Evolutionary conservation across 2,113 vertebrate species (phyloP).

Genomic region (Heliornis fulica): DNA sequence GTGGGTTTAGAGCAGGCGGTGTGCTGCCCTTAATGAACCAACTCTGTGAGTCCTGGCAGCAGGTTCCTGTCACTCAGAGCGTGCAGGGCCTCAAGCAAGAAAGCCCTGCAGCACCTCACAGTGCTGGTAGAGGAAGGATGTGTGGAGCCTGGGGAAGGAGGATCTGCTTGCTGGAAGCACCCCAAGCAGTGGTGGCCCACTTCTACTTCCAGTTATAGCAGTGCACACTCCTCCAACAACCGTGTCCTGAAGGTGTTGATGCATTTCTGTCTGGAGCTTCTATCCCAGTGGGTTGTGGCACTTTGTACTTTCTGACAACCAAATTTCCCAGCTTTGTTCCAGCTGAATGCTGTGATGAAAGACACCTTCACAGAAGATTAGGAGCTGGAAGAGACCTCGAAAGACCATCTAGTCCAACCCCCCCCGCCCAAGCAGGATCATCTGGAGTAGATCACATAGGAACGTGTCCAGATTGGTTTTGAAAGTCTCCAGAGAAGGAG

Average conservation of each 20-base stretch:
- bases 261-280: neutral
- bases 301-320: neutral
- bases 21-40: neutral
- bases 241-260: neutral
- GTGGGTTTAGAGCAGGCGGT: neutral
- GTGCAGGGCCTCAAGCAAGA: neutral
- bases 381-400: no score
- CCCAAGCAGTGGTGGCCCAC: neutral
- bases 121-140: neutral
- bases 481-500: no score
- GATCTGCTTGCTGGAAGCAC: neutral
- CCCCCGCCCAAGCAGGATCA: no score
- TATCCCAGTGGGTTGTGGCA: neutral
- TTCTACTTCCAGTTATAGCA: neutral
- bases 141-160: neutral
- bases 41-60: neutral
- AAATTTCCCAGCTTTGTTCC: neutral
- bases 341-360: neutral
- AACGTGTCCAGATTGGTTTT: no score
- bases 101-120: rapidly evolving
- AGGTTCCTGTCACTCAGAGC: neutral
- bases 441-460: no score
- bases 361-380: no score
- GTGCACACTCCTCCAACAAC: neutral
- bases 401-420: no score